Evolutionary conservation across 2,888 invertebrate genomes (phyloP), one percentile per base, ranked within the genome.

Genomic region (Cremastinae sp.): DNA sequence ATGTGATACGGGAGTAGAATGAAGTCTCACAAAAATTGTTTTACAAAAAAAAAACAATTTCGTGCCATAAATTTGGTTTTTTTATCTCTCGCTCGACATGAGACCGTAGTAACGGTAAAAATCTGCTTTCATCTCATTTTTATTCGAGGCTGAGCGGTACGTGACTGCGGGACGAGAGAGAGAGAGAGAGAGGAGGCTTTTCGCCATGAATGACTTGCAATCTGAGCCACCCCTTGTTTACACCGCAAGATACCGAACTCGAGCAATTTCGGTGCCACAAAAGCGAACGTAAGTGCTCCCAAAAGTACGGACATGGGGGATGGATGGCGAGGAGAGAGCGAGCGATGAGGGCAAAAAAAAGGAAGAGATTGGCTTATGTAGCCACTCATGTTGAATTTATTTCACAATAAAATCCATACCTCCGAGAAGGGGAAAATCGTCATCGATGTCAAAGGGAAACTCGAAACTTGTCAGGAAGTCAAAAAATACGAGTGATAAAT

Each of bases 181-280:
- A n/a, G n/a, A n/a, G n/a, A 12, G 55, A n/a, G 41, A 51, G 22
- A 1, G 39, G 47, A 12, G 49, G 18, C 59, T 53, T 43, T 73
- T 49, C 37, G 22, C 51, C 74, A 39, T 55, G 61, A 71, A 58
- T 61, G 78, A 74, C 73, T 70, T 71, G 78, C 74, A 68, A 68
- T 56, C 47, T 69, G 79, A 80, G 80, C 76, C 79, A 72, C 78
- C 78, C 81, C 81, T 84, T 84, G 83, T 83, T 84, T 84, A 80
- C 80, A 82, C 81, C 77, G 65, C 79, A 64, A 79, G 80, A 80
- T 78, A 80, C 76, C 74, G 61, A 81, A 83, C 78, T 79, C 79
- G 58, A 68, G 79, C 83, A 83, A 84, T 84, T 83, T 83, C 78
- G 78, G 70, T 14, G 61, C 74, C 58, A 71, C 73, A 76, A 76